Percentiles rank a stretch among this genome's conserved stretches.
These are phyloP conservation scores for Drosophila subquinaria DNA, from an alignment of 2,888 invertebrate species.

Conservation along the genomic window DNA sequence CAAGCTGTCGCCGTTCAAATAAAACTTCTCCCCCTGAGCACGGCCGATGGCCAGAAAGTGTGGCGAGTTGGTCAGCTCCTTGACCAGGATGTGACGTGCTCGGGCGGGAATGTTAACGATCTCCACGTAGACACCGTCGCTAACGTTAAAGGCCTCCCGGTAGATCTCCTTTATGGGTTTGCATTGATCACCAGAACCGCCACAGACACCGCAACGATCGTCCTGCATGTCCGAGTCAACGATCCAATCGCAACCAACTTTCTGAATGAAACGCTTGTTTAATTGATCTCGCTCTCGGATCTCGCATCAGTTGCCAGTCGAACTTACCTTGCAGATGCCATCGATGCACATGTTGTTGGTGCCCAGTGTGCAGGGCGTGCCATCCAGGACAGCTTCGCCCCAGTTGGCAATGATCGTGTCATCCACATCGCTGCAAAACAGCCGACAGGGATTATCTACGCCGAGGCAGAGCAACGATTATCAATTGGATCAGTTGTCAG, in stretches of 20 bases:
- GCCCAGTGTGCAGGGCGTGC: slow-evolving; percentile 93
- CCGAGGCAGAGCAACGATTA: background rate
- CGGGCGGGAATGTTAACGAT: slow-evolving; percentile 91
- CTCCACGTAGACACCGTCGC: slow-evolving; percentile 87
- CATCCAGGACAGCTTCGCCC: slow-evolving; percentile 92
- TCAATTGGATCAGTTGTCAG: background rate
- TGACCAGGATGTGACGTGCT: slow-evolving; percentile 91
- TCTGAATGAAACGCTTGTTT: slow-evolving; percentile 87
- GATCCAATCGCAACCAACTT: slow-evolving; percentile 96
- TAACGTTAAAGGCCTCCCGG: slow-evolving; percentile 86
- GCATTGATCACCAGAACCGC: slow-evolving; percentile 93
- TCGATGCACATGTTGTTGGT: slow-evolving; percentile 94
- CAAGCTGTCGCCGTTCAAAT: slow-evolving; percentile 92
- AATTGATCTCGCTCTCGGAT: slow-evolving; percentile 56
- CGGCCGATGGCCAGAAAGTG: slow-evolving; percentile 93
- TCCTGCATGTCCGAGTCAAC: slow-evolving; percentile 92
- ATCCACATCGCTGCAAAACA: slow-evolving; percentile 92
- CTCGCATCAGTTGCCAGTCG: slow-evolving; percentile 6
- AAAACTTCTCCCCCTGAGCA: slow-evolving; percentile 89
- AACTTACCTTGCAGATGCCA: slow-evolving; percentile 90
- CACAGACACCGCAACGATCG: slow-evolving; percentile 94
- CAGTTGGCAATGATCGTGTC: slow-evolving; percentile 91
- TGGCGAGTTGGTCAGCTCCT: slow-evolving; percentile 91
- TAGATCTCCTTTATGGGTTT: slow-evolving; percentile 87
- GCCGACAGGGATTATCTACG: slow-evolving; percentile 91